Base-by-base conservation (phyloP, 2,797 vertebrate species). In the Pachyuromys duprasi region DNA sequence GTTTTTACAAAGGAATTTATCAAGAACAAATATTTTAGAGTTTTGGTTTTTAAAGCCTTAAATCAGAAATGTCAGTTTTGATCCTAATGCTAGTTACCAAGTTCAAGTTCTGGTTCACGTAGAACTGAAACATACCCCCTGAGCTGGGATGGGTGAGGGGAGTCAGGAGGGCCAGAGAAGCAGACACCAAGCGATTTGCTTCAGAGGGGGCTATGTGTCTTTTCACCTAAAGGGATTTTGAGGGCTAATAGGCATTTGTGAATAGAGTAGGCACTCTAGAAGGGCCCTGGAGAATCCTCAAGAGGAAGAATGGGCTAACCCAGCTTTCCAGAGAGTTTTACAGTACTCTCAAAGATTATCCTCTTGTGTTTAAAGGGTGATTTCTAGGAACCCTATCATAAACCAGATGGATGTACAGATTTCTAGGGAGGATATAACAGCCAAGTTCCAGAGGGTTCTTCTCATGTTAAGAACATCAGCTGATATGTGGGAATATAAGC, bases 101-200 rank as follows among this genome's bases (percentile, higher is more conserved):
- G 62, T 14, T 18, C 4, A 74, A 36, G 67, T 49, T 80, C 28
- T 55, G 72, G 33, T 9, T 26, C 45, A 72, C 0, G 0, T 2
- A 24, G 31, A 72, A 33, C 22, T 90, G 18, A 70, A 81, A 84
- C 93, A 57, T 4, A 24, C 0, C 2, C 9, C 72, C 7, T 24
- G n/a, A 55, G 26, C 6, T 63, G 5, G 11, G 11, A 39, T 24
- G n/a, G 31, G 15, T 15, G 12, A 20, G 2, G 0, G 11, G 8
- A 3, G 0, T 49, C 45, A 33, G 13, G 7, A 45, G 36, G 33
- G 13, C 0, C 0, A 3, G 49, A 24, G 6, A 33, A 84, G 3
- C 0, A 65, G 5, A n/a, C 4, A 14, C 2, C 3, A 15, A 55
- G 20, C 9, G 5, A 60, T 2, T 22, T 22, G 53, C 15, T 69